Conservation (phyloP, 2,888 invertebrate genomes). For the Osedax frankpressi region DNA sequence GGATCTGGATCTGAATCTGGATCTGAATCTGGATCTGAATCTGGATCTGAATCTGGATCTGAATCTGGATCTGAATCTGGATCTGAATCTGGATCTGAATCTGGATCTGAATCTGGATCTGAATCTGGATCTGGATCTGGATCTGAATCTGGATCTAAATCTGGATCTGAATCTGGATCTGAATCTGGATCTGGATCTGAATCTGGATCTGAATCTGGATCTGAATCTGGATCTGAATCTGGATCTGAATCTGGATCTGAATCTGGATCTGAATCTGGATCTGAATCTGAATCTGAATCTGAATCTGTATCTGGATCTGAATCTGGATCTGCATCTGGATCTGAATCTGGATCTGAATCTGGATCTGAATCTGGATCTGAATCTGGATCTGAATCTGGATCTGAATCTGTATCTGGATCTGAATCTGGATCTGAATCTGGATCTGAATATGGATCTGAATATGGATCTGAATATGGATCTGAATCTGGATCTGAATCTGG, state of each 20-base stretch:
- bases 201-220: not conserved
- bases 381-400: no score
- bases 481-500: no score
- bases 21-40: not conserved
- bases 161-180: slow-evolving; percentile 2
- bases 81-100: not conserved
- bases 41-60: not conserved
- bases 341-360: no score
- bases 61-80: not conserved
- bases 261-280: not conserved
- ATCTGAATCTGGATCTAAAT: not conserved
- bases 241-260: not conserved
- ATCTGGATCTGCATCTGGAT: no score
- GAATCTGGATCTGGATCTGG: slow-evolving; percentile 1
- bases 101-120: not conserved
- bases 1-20: not conserved
- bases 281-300: no score
- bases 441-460: no score
- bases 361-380: no score
- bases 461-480: no score
- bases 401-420: no score
- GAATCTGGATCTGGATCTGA: not conserved
- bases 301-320: no score
- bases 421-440: no score
- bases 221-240: not conserved